Conservation (phyloP, 2,888 invertebrate species). For the Eupithecia centaureata region DNA sequence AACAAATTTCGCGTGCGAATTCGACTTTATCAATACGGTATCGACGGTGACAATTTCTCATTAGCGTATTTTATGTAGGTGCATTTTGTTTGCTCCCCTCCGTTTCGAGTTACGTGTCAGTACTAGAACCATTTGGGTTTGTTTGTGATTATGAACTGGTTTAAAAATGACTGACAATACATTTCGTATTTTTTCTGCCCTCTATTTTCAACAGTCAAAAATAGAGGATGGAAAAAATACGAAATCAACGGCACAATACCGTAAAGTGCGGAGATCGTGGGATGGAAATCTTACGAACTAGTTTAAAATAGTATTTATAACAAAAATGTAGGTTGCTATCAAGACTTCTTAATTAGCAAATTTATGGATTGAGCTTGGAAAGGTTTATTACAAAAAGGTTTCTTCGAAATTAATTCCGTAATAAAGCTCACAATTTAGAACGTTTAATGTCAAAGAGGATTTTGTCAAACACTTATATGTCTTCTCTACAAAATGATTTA, state of each 20-base stretch:
- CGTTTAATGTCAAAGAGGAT: conserved; percentile 6
- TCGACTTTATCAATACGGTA: conserved; percentile 49
- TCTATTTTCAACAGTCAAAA: neutral
- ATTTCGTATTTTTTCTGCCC: neutral
- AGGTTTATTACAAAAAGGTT: conserved; percentile 6
- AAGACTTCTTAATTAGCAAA: neutral
- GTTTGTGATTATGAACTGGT: neutral
- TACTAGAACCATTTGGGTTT: neutral
- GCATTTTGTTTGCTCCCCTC: conserved; percentile 5
- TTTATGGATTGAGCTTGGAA: conserved; percentile 2
- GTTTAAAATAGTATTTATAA: neutral
- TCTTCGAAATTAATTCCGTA: conserved; percentile 20
- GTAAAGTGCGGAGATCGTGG: neutral
- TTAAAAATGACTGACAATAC: neutral
- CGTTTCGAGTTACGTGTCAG: neutral
- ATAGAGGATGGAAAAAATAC: too few relatives aligned
- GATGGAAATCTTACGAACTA: too few relatives aligned
- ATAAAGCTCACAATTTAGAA: conserved; percentile 11
- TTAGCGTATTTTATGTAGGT: conserved; percentile 16
- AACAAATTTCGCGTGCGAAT: conserved; percentile 73
- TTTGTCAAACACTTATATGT: neutral
- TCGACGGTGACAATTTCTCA: conserved; percentile 33
- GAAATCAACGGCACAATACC: neutral
- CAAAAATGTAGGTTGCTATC: neutral
- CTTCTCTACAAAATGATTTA: neutral